Conservation (phyloP, 2,888 invertebrate species). For the Hirtodrosophila histrioides region DNA sequence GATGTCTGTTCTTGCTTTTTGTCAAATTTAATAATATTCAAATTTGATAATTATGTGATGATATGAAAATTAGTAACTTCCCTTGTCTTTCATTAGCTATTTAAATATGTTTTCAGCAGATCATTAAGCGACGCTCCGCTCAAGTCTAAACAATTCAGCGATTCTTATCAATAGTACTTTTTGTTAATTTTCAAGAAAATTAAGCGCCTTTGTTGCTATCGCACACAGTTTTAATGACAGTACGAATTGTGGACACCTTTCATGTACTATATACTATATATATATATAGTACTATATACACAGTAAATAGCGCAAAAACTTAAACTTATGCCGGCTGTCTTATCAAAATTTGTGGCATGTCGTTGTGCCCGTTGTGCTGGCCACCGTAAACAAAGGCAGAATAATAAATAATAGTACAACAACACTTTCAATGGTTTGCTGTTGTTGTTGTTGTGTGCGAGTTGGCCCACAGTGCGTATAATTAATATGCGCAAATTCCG, state of each 20-base stretch:
- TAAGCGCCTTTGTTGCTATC: conserved; percentile 25
- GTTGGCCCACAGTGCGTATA: conserved; percentile 43
- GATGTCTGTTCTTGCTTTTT: too few species aligned
- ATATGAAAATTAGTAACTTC: neutral
- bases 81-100: neutral
- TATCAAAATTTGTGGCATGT: conserved; percentile 55
- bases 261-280: neutral
- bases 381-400: conserved; percentile 63
- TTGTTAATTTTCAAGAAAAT: conserved; percentile 23
- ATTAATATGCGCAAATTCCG: conserved; percentile 48
- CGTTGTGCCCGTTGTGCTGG: conserved; percentile 42
- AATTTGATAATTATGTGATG: too few species aligned
- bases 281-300: neutral
- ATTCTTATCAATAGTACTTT: conserved; percentile 29
- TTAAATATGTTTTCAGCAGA: neutral
- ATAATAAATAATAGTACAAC: conserved; percentile 59
- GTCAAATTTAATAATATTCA: too few species aligned
- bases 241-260: too few species aligned
- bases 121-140: neutral
- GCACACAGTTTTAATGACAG: conserved; percentile 17
- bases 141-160: conserved; percentile 11
- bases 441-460: conserved; percentile 1
- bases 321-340: conserved; percentile 31
- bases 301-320: conserved; percentile 11
- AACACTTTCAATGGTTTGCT: conserved; percentile 37